Evolutionary conservation across 2,797 vertebrate species (phyloP), one percentile per base, ranked within the genome.

Genomic region (Pangasius larnaudii): DNA sequence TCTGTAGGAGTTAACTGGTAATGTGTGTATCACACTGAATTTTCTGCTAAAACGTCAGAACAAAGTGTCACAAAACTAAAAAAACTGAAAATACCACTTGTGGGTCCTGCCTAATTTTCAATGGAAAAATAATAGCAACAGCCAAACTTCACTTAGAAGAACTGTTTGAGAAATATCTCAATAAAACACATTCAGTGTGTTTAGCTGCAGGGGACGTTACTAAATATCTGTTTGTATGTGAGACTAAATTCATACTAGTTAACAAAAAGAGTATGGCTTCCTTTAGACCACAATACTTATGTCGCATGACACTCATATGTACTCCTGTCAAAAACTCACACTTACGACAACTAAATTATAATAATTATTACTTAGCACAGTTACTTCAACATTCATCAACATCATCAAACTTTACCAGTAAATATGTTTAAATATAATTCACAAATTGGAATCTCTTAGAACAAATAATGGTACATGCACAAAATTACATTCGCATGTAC

Each of bases 1-100:
- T 53, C 69, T 5, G 58, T 27, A 36, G 39, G 67, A 84, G 86
- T 87, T 87, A 74, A 63, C 39, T 8, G 71, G 49, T 77, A 39
- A 56, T 78, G 71, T 19, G 69, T 24, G 58, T 69, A 49, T 59
- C 61, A 69, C n/a, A 3, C 0, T 59, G 53, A 74, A 83, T 33
- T 51, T 61, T 19, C 10, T 8, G 11, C 30, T 77, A 18, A 84
- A 84, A 56, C 61, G n/a, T 79, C 72, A 78, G 18, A 69, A 46
- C 36, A 78, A 63, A 61, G 58, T 49, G 39, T 16, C 16, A 65
- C 6, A 46, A 49, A 82, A 46, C 27, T 11, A 63, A 42, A 39
- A 39, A 11, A 75, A 36, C 33, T 7, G 13, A 71, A 10, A 78
- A 36, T 51, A 3, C 75, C 46, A 78, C 46, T 53, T 80, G 39